Evolutionary conservation across 2,888 invertebrate genomes (phyloP).

Genomic region (Nymphalis polychloros): DNA sequence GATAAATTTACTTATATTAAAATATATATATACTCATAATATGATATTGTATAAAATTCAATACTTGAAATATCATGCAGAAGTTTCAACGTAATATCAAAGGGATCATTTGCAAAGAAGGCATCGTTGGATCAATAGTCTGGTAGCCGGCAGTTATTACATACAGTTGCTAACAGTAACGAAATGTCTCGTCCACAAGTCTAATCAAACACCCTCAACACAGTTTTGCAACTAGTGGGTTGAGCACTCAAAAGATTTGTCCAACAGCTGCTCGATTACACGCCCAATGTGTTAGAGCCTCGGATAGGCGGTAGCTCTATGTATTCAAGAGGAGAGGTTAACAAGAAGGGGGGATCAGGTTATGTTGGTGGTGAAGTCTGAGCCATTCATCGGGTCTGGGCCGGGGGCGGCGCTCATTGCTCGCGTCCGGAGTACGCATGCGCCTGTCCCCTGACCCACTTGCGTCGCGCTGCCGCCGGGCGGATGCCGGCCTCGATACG

Average conservation of each 20-base stretch:
- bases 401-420: slow-evolving; percentile 78
- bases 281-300: slow-evolving; percentile 55
- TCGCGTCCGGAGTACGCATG: slow-evolving; percentile 74
- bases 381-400: slow-evolving; percentile 69
- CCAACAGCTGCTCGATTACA: slow-evolving; percentile 65
- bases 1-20: background rate
- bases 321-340: slow-evolving; percentile 42
- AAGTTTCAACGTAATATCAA: slow-evolving; percentile 4
- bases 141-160: slow-evolving; percentile 32
- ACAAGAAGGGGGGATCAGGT: slow-evolving; percentile 64
- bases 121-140: slow-evolving; percentile 36
- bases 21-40: background rate
- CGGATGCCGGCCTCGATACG: slow-evolving; percentile 68
- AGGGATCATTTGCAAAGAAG: slow-evolving; percentile 10
- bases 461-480: slow-evolving; percentile 55
- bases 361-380: slow-evolving; percentile 55
- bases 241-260: slow-evolving; percentile 69
- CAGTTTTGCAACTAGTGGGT: slow-evolving; percentile 75
- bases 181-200: slow-evolving; percentile 47
- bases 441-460: slow-evolving; percentile 76
- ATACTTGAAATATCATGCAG: slow-evolving; percentile 2
- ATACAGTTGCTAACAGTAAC: slow-evolving; percentile 46
- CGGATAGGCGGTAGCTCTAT: slow-evolving; percentile 33
- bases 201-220: slow-evolving; percentile 61
- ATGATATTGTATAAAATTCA: background rate